Base-by-base conservation (phyloP, 2,888 invertebrate genomes). In the Habrosyne pyritoides region DNA sequence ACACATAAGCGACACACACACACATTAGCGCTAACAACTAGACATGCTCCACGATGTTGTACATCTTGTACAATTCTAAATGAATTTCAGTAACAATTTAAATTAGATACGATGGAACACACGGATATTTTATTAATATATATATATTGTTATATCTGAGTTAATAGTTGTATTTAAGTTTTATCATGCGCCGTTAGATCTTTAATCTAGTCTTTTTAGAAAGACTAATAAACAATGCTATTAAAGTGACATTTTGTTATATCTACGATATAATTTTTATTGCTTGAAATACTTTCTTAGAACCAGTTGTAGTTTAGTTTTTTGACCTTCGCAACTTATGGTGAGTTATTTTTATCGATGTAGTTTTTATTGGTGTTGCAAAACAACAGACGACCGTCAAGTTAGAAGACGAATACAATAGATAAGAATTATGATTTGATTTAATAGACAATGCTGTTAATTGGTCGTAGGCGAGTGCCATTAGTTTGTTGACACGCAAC, bases 1-100 rank as follows among this genome's bases (percentile, higher is more conserved):
- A 81, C 86, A 88, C 85, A 89, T 77, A 86, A 87, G 89, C 88
- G 86, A 84, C 85, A 87, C 87, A 87, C 84, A 86, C 87, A 86
- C 69, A 87, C 82, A 89, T 90, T 90, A 91, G 42, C 42, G 88
- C 87, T 85, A 87, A 82, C 72, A 74, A 69, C 72, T 62, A 64
- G 60, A 61, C 57, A 63, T 57, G 64, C 47, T 56, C 56, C 67
- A 73, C 73, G 75, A 64, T 56, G 56, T 51, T 46, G 64, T 66
- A 63, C 52, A n/a, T 61, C 55, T 61, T 56, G 56, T 53, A 48
- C 30, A 28, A 50, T 18, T 21, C 18, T n/a, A 49, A 26, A 14
- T 14, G 5, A n/a, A 49, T 24, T 26, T 49, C 26, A 10, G 21
- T 10, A 4, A 47, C 47, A 22, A 10, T 47, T 48, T 22, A 12